Evolutionary conservation across 2,113 vertebrate genomes (phyloP).

Genomic region (Coryphaenoides rupestris): DNA sequence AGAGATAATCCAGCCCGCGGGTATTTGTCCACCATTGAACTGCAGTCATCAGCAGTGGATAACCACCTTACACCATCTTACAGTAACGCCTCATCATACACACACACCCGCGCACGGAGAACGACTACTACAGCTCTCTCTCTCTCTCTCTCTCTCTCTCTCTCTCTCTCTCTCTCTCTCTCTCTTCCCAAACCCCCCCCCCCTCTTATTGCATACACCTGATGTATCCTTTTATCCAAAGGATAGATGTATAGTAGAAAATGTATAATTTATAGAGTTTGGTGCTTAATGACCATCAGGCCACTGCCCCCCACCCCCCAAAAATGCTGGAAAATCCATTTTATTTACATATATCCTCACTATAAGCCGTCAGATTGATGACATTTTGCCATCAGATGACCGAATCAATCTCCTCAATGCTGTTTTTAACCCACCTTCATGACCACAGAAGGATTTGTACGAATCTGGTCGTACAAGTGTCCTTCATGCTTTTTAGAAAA

Average conservation of each 20-base stretch:
- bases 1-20: conserved; percentile 5
- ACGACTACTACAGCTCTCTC: background rate
- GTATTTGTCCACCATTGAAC: conserved; percentile 20
- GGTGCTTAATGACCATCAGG: conserved; percentile 58
- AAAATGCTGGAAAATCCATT: background rate
- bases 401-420: background rate
- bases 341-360: background rate
- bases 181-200: too few species aligned
- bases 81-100: conserved; percentile 3
- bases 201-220: conserved; percentile 22
- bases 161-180: background rate
- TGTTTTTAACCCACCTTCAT: conserved; percentile 20
- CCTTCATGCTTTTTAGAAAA: conserved; percentile 52
- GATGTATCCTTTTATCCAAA: conserved; percentile 43
- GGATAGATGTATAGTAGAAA: conserved; percentile 54
- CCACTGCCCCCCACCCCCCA: background rate
- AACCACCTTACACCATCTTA: conserved; percentile 7
- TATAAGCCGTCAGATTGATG: background rate
- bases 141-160: background rate
- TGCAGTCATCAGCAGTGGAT: conserved; percentile 16
- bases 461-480: conserved; percentile 34
- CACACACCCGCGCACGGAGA: conserved; percentile 10
- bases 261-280: conserved; percentile 70
- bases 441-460: background rate
- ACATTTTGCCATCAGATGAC: background rate